Base-by-base conservation (phyloP, 2,113 vertebrate species). In the Poecilia latipinna region DNA sequence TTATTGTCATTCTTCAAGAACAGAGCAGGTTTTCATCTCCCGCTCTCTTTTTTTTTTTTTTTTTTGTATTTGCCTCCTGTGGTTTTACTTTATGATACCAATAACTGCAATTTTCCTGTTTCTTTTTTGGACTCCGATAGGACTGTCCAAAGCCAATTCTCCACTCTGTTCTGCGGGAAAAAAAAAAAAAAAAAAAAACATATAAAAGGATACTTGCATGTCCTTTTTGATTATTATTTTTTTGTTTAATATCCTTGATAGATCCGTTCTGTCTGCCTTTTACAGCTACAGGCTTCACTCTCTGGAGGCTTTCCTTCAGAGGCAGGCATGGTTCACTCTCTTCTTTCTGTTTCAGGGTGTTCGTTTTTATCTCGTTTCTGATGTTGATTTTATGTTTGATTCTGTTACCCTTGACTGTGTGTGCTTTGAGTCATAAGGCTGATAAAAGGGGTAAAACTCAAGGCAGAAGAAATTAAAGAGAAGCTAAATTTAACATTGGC, bases 321-420 rank as follows among this genome's bases (percentile, higher is more conserved):
- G 77, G 48, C 68, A 69, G 65, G n/a, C 63, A 12, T 61, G 74
- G 77, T 85, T 82, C 84, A 70, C 72, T 78, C 72, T 60, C 76
- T n/a, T 72, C 57, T 70, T 29, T 77, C 62, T 76, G 54, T 65
- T 32, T 37, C 72, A 12, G 10, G 35, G 51, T 70, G 81, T 70
- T 89, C 32, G 3, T 77, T 86, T 86, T 80, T 64, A 74, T 84
- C 71, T 28, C 22, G 72, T 86, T 77, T 78, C 75, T 86, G 71
- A 90, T 89, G 85, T 85, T 68, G 82, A 81, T 84, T 77, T 33
- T 62, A 48, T 75, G 69, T 77, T 83, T 86, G 82, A 82, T 88
- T 86, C 74, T 44, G 61, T 77, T 84, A 61, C 88, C 64, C 61
- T 82, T 75, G 72, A 74, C 72, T 84, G 65, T 69, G 63, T 66